Evolutionary conservation across 1,140 invertebrate species (phyloP), one percentile per base, ranked within the genome.

Genomic region (Drosophila mojavensis): DNA sequence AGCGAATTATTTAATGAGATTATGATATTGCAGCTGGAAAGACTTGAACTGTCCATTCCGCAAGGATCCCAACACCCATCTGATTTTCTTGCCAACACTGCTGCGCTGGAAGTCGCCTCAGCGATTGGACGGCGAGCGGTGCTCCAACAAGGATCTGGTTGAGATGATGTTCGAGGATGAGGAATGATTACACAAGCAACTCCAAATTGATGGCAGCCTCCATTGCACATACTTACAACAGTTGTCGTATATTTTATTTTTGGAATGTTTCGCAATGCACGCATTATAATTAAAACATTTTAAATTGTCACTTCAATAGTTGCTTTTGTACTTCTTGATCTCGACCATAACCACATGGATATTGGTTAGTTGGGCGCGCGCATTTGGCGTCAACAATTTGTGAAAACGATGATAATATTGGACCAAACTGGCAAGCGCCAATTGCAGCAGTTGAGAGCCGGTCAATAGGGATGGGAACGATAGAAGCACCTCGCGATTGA

Each of bases 341-440:
- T 99, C 98, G 3, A 99, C 97, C 97, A 99, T 99, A 65, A 99
- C 97, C 63, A 99, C 97, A 94, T 99, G 99, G 91, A 99, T 99
- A 92, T 99, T 99, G 0, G 99, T 97, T 20, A 99, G 94, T 93
- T 99, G 97, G 24, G 96, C 96, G 78, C 97, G 94, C 5, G 96
- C 96, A 90, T 97, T 96, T 5, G 98, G 97, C 4, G 96, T 96
- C n/a, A 99, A 92, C 33, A 99, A 94, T 93, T 99, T 99, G 81
- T 98, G 97, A 92, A 99, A 98, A 75, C 98, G 95, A 93, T 99
- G 97, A 93, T 99, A 99, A 94, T 99, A 99, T 93, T 99, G 97
- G 28, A 99, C 97, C 33, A 99, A 94, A 91, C 98, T 98, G 0
- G 98, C 98, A 79, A 99, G 94, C 1, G 98, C 97, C 82, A 98